phyloP scores from a whole-genome alignment of 2,888 invertebrate species.

The Ernsta delagoae region DNA sequence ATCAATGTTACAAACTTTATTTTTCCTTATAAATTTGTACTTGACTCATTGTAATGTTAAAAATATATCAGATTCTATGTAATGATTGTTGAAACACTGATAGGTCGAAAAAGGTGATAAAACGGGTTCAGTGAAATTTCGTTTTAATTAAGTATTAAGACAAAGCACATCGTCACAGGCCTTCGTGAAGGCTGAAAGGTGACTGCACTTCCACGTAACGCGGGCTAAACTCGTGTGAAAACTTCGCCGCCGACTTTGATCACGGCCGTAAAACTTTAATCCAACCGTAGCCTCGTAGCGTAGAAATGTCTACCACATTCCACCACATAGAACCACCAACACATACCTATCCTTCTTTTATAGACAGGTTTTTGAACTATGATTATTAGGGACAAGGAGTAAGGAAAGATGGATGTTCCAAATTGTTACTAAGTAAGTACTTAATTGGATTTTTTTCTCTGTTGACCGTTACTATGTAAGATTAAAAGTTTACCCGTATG shows the following conservation, averaged over 20 bases:
- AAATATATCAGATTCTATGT: background rate
- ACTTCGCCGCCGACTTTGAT: conserved; percentile 58
- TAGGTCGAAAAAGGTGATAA: background rate
- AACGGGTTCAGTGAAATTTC: background rate
- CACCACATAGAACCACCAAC: too few relatives aligned
- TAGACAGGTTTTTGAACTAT: background rate
- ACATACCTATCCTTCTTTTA: background rate
- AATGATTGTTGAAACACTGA: background rate
- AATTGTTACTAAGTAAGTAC: too few relatives aligned
- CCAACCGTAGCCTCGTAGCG: conserved; percentile 37
- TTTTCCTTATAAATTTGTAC: background rate
- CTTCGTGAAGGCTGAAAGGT: conserved; percentile 60
- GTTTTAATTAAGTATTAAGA: background rate
- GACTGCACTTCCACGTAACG: conserved; percentile 73
- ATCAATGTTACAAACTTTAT: background rate
- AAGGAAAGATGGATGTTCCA: too few relatives aligned
- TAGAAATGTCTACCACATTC: too few relatives aligned
- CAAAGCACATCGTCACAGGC: conserved; percentile 32
- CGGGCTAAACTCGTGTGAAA: conserved; percentile 59
- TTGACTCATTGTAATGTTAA: background rate
- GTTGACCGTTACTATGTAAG: too few relatives aligned
- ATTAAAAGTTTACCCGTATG: too few relatives aligned
- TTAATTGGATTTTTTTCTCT: too few relatives aligned
- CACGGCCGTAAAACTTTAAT: conserved; percentile 58
- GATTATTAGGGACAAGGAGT: background rate